Evolutionary conservation across 2,113 vertebrate species (phyloP), one percentile per base, ranked within the genome.

Genomic region (Myiozetetes cayanensis): DNA sequence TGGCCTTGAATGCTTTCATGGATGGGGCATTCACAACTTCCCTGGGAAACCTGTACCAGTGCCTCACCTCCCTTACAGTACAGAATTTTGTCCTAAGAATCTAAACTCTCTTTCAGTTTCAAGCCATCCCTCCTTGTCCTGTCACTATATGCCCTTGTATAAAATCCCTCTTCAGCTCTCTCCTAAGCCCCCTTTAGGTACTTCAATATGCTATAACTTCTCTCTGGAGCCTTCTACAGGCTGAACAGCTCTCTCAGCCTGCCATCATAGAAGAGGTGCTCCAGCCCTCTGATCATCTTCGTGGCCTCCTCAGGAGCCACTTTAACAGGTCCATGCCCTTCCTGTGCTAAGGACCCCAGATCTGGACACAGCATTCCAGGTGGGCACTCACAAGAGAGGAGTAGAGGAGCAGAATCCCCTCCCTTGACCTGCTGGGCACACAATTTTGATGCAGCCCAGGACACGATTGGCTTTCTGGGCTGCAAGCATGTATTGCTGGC

Each of bases 391-490:
- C 17, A 12, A 49, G 55, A 23, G 41, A 1, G 31, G 39, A 82
- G 53, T 9, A 76, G 24, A 75, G 21, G 9, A n/a, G 21, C 41
- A 70, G 62, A 62, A 76, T 53, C 33, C 19, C 6, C 5, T 68
- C 24, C 39, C 20, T 47, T 0, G 0, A 28, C 30, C 53, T 68
- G 62, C 20, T 75, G 53, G 13, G 5, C 41, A 35, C 0, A 0
- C 4, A 6, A 21, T 35, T 68, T 55, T 4, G 13, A 62, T 12
- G 3, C 21, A 70, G 30, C 14, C 55, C 41, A 70, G 47, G 47
- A 43, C 5, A 62, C 9, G 33, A 35, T 0, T 55, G 41, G 35
- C 41, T 63, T 84, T 56, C 56, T 62, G 71, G 30, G 63, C 35
- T 22, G n/a, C 52, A n/a, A 41, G n/a, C 9, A 30, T 21, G 55